phyloP scores from a whole-genome alignment of 1,140 invertebrate genomes.

The Limonius californicus region DNA sequence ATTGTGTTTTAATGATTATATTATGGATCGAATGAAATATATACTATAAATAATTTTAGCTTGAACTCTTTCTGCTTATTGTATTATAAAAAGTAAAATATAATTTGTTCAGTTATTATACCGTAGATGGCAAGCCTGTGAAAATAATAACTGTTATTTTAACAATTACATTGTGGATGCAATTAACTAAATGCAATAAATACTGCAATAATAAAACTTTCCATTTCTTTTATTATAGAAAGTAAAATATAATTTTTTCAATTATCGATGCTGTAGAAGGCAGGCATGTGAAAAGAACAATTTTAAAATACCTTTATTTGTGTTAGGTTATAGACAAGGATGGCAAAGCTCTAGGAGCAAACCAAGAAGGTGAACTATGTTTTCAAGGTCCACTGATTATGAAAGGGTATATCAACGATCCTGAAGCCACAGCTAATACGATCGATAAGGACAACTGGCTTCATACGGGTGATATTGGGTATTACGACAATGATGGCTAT shows the following conservation, averaged over 20 bases:
- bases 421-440: constrained; percentile 58
- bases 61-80: too few species aligned
- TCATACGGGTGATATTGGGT: constrained; percentile 78
- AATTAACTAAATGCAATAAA: too few species aligned
- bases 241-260: neutral
- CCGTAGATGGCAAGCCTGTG: too few species aligned
- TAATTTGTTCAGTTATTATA: too few species aligned
- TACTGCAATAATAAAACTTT: neutral
- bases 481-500: constrained; percentile 64
- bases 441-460: constrained; percentile 72
- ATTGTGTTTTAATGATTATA: too few species aligned
- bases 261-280: neutral
- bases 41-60: too few species aligned
- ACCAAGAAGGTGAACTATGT: constrained; percentile 66
- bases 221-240: neutral
- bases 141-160: too few species aligned
- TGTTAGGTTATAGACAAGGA: constrained; percentile 59
- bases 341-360: constrained; percentile 51
- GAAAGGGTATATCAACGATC: constrained; percentile 64
- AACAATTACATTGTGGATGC: too few species aligned
- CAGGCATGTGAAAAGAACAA: neutral
- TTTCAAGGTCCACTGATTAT: constrained; percentile 64
- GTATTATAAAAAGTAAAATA: too few species aligned
- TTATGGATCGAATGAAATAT: too few species aligned
- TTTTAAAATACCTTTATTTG: neutral